A percentile compares a stretch with the other conserved stretches of the same genome.
phyloP scores from a whole-genome alignment of 2,797 vertebrate genomes.

The Gymnoscopelus microlampas region DNA sequence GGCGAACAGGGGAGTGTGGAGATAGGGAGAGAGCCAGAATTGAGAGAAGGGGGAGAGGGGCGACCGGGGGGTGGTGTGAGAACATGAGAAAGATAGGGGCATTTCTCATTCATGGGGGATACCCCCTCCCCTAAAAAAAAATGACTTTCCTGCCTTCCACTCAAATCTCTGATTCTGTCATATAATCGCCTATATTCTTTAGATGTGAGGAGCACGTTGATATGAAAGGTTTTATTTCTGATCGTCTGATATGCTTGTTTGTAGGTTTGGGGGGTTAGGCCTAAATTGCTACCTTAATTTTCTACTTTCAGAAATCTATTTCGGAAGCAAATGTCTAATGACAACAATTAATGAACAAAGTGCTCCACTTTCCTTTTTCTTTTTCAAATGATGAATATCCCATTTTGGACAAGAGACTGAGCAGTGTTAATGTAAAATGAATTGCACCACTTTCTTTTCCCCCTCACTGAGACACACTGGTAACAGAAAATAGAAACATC shows the following conservation, averaged over 20 bases:
- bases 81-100: constrained; percentile 39
- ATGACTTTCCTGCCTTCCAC: not conserved
- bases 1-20: constrained; percentile 43
- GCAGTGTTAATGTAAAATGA: constrained; percentile 6
- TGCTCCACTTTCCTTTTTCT: not conserved
- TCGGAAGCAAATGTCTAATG: too few species aligned
- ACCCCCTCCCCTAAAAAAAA: constrained; percentile 10
- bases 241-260: too few species aligned
- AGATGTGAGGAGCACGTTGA: not conserved
- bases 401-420: not conserved
- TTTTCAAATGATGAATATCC: not conserved
- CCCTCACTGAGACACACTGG: constrained; percentile 31
- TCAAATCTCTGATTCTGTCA: not conserved
- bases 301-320: too few species aligned
- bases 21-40: constrained; percentile 5
- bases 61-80: too few species aligned
- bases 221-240: not conserved
- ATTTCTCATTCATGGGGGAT: constrained; percentile 46
- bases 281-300: too few species aligned
- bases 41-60: not conserved
- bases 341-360: too few species aligned
- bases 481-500: not conserved
- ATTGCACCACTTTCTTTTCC: not conserved
- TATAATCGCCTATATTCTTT: not conserved
- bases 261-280: too few species aligned